These are phyloP conservation scores for Rhinoptilus africanus DNA, from an alignment of 2,113 vertebrate species.

Conservation along the genomic window DNA sequence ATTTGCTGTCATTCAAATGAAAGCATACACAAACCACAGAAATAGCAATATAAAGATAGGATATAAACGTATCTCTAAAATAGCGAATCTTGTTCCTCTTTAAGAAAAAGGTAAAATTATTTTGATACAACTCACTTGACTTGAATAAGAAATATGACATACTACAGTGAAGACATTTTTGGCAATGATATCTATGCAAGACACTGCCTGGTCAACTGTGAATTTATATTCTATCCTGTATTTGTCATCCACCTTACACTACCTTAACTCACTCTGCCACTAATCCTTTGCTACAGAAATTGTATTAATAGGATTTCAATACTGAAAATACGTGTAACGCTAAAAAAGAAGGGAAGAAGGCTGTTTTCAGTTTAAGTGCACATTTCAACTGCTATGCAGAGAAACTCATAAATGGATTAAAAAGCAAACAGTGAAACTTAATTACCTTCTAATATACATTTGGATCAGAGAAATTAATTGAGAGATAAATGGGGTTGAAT, in stretches of 20 bases:
- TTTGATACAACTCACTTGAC: neutral
- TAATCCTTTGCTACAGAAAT: neutral
- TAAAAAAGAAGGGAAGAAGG: neutral
- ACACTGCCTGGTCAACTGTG: neutral
- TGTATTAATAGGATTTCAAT: neutral
- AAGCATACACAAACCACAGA: neutral
- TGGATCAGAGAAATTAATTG: constrained; percentile 1
- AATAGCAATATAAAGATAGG: neutral
- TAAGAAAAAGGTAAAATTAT: neutral
- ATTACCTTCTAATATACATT: neutral
- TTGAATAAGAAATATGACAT: neutral
- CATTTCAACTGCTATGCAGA: neutral
- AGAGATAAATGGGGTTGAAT: neutral
- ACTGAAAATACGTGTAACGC: neutral
- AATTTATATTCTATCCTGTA: neutral
- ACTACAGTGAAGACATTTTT: neutral
- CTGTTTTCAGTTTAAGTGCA: neutral
- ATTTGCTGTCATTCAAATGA: neutral
- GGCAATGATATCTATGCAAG: neutral
- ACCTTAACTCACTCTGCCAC: neutral
- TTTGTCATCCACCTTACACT: neutral
- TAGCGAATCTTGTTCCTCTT: neutral
- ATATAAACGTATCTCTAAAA: neutral
- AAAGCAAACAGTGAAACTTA: neutral
- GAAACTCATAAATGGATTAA: neutral